phyloP scores from a whole-genome alignment of 2,888 invertebrate genomes.

The Scaeva pyrastri region DNA sequence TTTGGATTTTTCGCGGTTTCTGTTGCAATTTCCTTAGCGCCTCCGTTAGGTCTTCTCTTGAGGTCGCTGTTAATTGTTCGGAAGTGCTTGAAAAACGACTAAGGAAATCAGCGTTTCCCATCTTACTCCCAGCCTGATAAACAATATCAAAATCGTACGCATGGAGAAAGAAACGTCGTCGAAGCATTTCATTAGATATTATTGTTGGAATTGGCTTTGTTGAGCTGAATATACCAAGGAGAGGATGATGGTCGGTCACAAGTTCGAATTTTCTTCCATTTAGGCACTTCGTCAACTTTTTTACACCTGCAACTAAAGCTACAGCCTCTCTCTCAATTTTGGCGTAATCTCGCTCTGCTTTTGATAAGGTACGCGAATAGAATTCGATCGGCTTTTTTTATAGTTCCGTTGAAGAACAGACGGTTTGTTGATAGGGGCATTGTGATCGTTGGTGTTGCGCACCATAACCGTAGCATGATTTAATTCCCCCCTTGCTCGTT shows the following conservation, averaged over 20 bases:
- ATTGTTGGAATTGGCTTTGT: constrained; percentile 15
- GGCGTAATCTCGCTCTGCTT: too few species aligned
- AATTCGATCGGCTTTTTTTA: not conserved
- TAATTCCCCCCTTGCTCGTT: not conserved
- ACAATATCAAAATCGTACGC: not conserved
- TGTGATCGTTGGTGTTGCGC: not conserved
- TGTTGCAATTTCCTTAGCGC: too few species aligned
- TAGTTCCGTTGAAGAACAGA: constrained; percentile 1
- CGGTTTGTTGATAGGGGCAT: not conserved
- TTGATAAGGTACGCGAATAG: not conserved
- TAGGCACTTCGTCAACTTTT: too few species aligned
- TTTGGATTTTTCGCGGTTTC: too few species aligned
- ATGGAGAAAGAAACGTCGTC: constrained; percentile 20
- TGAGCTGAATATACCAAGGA: too few species aligned
- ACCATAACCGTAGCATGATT: not conserved
- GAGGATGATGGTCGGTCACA: too few species aligned
- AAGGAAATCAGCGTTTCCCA: not conserved
- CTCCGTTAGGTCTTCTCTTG: not conserved
- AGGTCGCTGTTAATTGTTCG: not conserved
- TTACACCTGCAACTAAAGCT: too few species aligned
- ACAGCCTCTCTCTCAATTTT: too few species aligned
- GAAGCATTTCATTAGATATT: constrained; percentile 41
- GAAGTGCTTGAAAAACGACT: not conserved
- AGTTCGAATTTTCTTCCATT: too few species aligned
- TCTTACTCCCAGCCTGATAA: not conserved